These are phyloP conservation scores for Gnathonemus longibarbis DNA, from an alignment of 2,113 vertebrate genomes.

Conservation along the genomic window DNA sequence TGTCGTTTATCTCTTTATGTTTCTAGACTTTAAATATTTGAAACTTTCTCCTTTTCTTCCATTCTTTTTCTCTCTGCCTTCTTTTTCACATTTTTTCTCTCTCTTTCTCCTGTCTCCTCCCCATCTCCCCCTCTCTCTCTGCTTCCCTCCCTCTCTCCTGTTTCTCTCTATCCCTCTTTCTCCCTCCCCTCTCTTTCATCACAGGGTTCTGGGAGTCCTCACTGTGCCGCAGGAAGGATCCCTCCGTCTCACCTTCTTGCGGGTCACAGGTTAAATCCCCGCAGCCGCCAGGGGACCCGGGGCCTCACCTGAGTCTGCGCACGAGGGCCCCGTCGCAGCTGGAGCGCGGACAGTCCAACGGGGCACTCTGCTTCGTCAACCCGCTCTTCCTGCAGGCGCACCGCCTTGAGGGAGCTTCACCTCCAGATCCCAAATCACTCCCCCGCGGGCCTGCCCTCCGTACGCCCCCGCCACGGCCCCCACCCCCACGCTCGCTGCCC, in stretches of 20 bases:
- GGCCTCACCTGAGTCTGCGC: conserved; percentile 67
- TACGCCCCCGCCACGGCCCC: conserved; percentile 56
- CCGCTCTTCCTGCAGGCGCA: conserved; percentile 86
- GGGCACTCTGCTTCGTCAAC: conserved; percentile 84
- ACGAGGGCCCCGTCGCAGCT: conserved; percentile 62
- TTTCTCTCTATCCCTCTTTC: background rate
- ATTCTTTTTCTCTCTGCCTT: conserved; percentile 26
- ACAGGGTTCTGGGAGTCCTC: conserved; percentile 84
- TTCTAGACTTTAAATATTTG: conserved; percentile 25
- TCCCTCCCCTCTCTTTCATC: conserved; percentile 13
- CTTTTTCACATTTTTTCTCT: background rate
- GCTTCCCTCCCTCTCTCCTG: background rate
- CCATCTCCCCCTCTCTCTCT: background rate
- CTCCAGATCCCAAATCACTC: conserved; percentile 42
- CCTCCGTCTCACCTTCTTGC: conserved; percentile 51
- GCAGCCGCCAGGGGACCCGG: conserved; percentile 33
- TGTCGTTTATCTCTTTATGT: background rate
- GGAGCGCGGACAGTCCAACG: conserved; percentile 71
- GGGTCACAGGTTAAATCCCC: conserved; percentile 50
- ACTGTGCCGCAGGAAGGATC: conserved; percentile 61
- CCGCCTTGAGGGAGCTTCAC: conserved; percentile 56
- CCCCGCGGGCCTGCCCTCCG: background rate
- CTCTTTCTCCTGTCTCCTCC: conserved; percentile 12
- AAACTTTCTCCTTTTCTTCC: conserved; percentile 21
- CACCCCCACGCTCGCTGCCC: conserved; percentile 66